Conservation (phyloP, 2,888 invertebrate species). For the Amiota mariae region DNA sequence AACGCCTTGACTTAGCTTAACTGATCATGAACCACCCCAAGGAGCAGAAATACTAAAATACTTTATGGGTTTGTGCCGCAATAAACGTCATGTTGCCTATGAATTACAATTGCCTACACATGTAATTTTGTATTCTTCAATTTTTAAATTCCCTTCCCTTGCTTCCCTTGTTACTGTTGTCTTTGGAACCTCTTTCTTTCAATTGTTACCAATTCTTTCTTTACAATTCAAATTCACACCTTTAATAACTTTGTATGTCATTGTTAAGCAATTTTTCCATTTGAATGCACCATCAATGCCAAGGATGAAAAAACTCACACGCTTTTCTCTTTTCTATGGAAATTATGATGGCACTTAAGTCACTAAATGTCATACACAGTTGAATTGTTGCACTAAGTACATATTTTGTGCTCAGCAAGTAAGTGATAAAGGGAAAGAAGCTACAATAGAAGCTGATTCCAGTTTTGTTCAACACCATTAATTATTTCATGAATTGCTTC, state of each 20-base stretch:
- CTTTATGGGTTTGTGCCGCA: background rate
- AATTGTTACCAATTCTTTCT: constrained; percentile 8
- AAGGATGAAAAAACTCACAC: constrained; percentile 49
- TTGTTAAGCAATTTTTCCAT: constrained; percentile 47
- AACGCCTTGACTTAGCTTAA: constrained; percentile 32
- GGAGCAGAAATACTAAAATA: too few species aligned
- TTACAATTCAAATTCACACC: constrained; percentile 13
- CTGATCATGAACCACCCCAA: too few species aligned
- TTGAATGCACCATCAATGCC: constrained; percentile 46
- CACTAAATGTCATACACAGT: too few species aligned
- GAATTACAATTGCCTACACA: background rate
- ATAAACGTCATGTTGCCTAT: constrained; percentile 15
- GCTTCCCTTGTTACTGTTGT: background rate
- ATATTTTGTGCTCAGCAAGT: background rate
- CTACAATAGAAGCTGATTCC: too few species aligned
- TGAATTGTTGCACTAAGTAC: too few species aligned
- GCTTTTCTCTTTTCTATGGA: background rate
- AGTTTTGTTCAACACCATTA: too few species aligned
- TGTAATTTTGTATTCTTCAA: background rate
- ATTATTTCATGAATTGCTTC: too few species aligned
- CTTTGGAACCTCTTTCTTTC: background rate
- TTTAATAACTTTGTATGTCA: constrained; percentile 32
- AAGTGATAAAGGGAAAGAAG: too few species aligned
- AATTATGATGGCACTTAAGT: too few species aligned
- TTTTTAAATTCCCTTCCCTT: background rate